phyloP scores from a whole-genome alignment of 2,888 invertebrate species.

The Drosophila kuntzei region DNA sequence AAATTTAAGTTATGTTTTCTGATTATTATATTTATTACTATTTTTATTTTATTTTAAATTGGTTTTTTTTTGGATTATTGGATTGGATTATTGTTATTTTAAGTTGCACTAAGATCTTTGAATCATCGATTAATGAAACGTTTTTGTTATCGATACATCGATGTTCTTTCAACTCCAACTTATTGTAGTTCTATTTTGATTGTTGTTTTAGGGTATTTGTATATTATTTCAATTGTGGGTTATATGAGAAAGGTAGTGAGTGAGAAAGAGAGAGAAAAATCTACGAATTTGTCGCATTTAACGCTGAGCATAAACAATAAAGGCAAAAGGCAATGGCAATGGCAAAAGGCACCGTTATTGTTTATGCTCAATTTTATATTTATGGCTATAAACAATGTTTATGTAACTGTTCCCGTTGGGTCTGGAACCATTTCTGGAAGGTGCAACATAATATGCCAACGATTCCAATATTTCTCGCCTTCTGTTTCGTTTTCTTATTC shows the following conservation, averaged over 20 bases:
- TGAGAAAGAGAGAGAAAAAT: constrained; percentile 10
- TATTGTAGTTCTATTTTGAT: constrained; percentile 21
- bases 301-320: constrained; percentile 46
- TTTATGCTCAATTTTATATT: constrained; percentile 43
- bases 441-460: constrained; percentile 67
- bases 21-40: no score
- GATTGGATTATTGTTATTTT: no score
- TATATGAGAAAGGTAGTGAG: constrained; percentile 39
- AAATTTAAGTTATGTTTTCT: no score
- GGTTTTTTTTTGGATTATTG: no score
- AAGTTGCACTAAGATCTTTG: background rate
- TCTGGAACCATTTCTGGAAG: constrained; percentile 20
- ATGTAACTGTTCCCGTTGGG: constrained; percentile 14
- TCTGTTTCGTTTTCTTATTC: constrained; percentile 5
- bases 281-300: constrained; percentile 22
- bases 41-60: no score
- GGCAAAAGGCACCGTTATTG: constrained; percentile 27
- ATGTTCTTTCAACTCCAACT: background rate
- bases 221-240: constrained; percentile 43
- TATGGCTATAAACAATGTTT: constrained; percentile 32
- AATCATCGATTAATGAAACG: background rate
- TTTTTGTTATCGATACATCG: no score
- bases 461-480: constrained; percentile 28
- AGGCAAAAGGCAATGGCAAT: constrained; percentile 13
- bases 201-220: constrained; percentile 32